phyloP scores from a whole-genome alignment of 2,888 invertebrate species.

The Xylota segnis region DNA sequence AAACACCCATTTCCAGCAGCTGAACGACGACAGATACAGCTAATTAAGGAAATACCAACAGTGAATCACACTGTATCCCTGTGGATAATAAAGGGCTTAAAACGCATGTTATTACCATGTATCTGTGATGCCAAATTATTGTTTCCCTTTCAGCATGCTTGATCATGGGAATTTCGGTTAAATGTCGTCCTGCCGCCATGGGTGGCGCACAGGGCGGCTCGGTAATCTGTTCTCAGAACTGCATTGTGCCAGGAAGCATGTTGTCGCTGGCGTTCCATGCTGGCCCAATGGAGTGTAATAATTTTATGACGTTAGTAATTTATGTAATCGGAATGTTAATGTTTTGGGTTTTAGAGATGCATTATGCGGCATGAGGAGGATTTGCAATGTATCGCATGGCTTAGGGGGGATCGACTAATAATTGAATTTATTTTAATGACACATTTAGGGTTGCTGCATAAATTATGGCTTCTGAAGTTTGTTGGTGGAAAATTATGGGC shows the following conservation, averaged over 20 bases:
- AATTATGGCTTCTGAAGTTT: slow-evolving; percentile 15
- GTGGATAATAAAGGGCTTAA: slow-evolving; percentile 21
- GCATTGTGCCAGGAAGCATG: slow-evolving; percentile 24
- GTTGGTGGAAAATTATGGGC: not conserved
- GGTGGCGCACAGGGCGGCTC: not conserved
- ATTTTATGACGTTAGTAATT: slow-evolving; percentile 23
- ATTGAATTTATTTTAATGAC: slow-evolving; percentile 47
- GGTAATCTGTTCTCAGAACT: slow-evolving; percentile 28
- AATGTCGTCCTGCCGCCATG: not conserved
- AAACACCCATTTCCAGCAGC: not conserved
- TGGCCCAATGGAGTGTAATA: not conserved
- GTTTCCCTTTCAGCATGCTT: slow-evolving; percentile 31
- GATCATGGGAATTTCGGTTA: slow-evolving; percentile 20
- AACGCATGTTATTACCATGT: not conserved
- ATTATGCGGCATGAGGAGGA: not conserved
- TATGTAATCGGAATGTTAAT: slow-evolving; percentile 44
- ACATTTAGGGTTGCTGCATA: slow-evolving; percentile 9
- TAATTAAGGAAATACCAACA: slow-evolving; percentile 29
- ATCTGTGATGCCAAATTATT: slow-evolving; percentile 30
- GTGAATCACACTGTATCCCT: slow-evolving; percentile 10
- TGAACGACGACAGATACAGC: not conserved
- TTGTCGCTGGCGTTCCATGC: not conserved
- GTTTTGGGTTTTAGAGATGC: slow-evolving; percentile 1
- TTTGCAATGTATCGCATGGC: not conserved
- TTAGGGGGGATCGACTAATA: not conserved